A percentile compares a stretch with the other conserved stretches of the same genome.
Conservation (phyloP, 2,888 invertebrate species). For the Buathra laborator region DNA sequence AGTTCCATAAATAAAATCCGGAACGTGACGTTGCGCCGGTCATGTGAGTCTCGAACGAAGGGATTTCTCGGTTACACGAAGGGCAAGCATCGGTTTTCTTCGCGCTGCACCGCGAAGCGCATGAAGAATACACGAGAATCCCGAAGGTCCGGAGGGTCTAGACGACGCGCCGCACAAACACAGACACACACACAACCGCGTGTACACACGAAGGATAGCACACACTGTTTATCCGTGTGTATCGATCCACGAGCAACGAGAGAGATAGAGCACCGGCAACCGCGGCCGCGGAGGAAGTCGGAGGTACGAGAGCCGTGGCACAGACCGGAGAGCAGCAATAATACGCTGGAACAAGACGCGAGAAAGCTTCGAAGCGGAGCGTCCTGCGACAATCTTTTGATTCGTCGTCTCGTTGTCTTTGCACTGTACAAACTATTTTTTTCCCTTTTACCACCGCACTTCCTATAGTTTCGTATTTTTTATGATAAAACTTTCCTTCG, state of each 20-base stretch:
- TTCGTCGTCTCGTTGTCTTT: conserved; percentile 6
- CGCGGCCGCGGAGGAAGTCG: conserved; percentile 55
- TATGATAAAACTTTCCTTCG: neutral
- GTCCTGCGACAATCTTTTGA: neutral
- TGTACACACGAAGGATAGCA: conserved; percentile 17
- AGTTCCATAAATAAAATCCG: conserved; percentile 36
- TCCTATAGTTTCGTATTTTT: neutral
- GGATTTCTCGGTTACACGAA: neutral
- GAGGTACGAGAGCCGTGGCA: conserved; percentile 43
- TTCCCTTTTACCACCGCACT: neutral
- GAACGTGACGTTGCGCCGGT: conserved; percentile 19
- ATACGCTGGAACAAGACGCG: conserved; percentile 34
- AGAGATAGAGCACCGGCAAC: conserved; percentile 32
- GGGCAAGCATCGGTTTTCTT: conserved; percentile 11
- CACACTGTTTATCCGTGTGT: conserved; percentile 60
- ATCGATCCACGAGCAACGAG: conserved; percentile 67
- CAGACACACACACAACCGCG: conserved; percentile 12
- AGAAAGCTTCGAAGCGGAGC: conserved; percentile 8
- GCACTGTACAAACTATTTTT: neutral
- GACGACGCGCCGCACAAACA: conserved; percentile 54
- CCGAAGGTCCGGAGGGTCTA: conserved; percentile 56
- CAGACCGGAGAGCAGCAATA: conserved; percentile 48
- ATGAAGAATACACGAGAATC: neutral
- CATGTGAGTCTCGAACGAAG: conserved; percentile 2
- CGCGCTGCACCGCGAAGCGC: neutral